Percentiles rank a stretch among this genome's conserved stretches.
Evolutionary conservation across 2,797 vertebrate species (phyloP).

Genomic region (Artibeus lituratus): DNA sequence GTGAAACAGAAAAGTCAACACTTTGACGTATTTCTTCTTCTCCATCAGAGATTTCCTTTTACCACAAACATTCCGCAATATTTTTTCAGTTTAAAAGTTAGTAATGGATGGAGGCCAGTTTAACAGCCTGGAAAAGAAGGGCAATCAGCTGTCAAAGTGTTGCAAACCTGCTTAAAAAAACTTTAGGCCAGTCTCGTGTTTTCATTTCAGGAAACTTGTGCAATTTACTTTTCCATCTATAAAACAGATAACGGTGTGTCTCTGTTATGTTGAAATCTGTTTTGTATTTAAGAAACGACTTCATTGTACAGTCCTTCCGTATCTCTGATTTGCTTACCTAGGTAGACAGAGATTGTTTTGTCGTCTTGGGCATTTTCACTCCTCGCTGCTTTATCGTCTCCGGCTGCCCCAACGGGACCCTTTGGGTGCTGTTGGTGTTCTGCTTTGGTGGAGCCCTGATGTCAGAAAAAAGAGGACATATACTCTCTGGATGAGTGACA

Average conservation of each 20-base stretch:
- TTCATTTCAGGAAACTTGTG: conserved; percentile 36
- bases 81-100: background rate
- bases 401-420: background rate
- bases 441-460: background rate
- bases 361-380: background rate
- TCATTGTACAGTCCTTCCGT: background rate
- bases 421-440: background rate
- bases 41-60: background rate
- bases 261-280: background rate
- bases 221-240: background rate
- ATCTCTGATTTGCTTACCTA: background rate
- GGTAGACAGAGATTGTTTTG: background rate
- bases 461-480: background rate
- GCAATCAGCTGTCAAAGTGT: background rate
- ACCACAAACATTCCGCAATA: background rate
- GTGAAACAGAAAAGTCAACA: conserved; percentile 16
- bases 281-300: background rate
- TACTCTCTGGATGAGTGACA: background rate
- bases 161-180: conserved; percentile 11
- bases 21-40: background rate
- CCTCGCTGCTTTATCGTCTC: background rate
- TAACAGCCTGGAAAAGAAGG: background rate
- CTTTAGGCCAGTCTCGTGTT: background rate
- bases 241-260: background rate
- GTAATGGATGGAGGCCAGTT: background rate